Conservation (phyloP, 2,797 vertebrate genomes). For the Miichthys miiuy region DNA sequence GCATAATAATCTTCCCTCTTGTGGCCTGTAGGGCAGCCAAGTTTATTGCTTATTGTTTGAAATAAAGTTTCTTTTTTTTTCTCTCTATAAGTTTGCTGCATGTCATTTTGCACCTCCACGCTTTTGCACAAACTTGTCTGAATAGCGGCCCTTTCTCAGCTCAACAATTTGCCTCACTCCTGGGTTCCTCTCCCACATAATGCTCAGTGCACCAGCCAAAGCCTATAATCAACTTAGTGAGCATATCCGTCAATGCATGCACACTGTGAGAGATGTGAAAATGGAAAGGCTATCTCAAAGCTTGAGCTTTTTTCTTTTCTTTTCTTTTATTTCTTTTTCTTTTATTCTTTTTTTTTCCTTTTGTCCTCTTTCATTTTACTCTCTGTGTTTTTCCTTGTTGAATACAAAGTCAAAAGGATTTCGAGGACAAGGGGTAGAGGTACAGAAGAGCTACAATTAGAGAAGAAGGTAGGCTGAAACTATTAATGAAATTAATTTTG, state of each 20-base stretch:
- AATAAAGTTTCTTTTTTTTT: conserved; percentile 7
- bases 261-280: conserved; percentile 48
- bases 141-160: conserved; percentile 43
- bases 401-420: conserved; percentile 15
- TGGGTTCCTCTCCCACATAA: conserved; percentile 71
- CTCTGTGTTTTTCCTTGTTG: background rate
- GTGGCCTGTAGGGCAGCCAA: too few species aligned
- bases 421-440: background rate
- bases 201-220: conserved; percentile 67
- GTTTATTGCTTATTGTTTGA: conserved; percentile 14
- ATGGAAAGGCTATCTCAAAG: conserved; percentile 39
- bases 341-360: background rate
- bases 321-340: background rate
- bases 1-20: background rate
- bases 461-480: conserved; percentile 6
- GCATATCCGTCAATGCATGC: conserved; percentile 67
- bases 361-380: background rate
- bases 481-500: conserved; percentile 3
- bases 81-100: conserved; percentile 4
- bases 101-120: conserved; percentile 17
- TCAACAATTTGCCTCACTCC: conserved; percentile 65
- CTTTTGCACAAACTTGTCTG: conserved; percentile 20
- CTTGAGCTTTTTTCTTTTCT: background rate
- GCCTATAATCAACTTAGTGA: conserved; percentile 77
- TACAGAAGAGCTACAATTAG: background rate